Evolutionary conservation across 2,113 vertebrate genomes (phyloP), one percentile per base, ranked within the genome.

Genomic region (Atherinomorus stipes): DNA sequence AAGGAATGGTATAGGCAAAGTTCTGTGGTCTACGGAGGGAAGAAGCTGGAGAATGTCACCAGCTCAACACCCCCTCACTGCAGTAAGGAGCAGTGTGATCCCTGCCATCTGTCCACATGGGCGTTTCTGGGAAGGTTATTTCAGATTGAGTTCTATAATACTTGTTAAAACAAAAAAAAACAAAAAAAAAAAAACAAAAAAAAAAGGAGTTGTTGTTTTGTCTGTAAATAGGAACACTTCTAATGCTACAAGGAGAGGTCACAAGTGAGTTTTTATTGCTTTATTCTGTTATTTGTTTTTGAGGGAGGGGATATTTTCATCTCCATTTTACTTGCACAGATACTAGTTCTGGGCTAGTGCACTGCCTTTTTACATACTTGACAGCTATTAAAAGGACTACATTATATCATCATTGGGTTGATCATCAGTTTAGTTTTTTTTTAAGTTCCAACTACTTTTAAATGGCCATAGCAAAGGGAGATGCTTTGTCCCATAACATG

Each of bases 31-130:
- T 60, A 57, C 62, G 61, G 52, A 52, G 66, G 61, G 72, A 74
- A 62, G 75, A 62, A 85, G 68, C 26, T 74, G 76, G 60, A 78
- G 47, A 85, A 78, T 78, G 72, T 58, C 44, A 26, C 67, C 72
- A 76, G 77, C 54, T 50, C 45, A 76, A 87, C 88, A 88, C 69
- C 73, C 83, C 56, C 87, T 59, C 71, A 53, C 63, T 40, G 63
- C 66, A 81, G 84, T 76, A 83, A 75, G 79, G 12, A 31, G 28
- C 59, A 64, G 76, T 42, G 25, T 38, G 76, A 73, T 71, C 74
- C 72, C 40, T 52, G 37, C 84, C 84, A 87, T 90, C 86, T 90
- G 89, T 84, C 71, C 28, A 59, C 64, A 61, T 82, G 31, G 23
- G 57, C 18, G n/a, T 38, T 65, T 52, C 78, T 53, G 67, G 51